phyloP scores from a whole-genome alignment of 2,113 vertebrate species.

The Calcarius ornatus region DNA sequence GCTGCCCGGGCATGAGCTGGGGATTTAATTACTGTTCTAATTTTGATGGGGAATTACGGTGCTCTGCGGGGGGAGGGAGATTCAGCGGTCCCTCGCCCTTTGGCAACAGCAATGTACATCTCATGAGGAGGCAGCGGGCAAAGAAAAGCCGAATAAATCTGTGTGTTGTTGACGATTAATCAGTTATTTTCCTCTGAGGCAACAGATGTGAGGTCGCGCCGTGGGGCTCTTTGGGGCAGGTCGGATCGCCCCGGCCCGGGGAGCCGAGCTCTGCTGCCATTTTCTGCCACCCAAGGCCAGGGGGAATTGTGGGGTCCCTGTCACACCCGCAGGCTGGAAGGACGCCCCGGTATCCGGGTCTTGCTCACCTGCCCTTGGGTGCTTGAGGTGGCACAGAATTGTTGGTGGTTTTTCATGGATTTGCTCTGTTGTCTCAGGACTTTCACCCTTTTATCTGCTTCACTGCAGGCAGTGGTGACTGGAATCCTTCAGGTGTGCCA shows the following conservation, averaged over 20 bases:
- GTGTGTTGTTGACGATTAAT: background rate
- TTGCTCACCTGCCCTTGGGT: background rate
- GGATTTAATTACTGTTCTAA: fast-evolving
- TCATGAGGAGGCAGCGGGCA: background rate
- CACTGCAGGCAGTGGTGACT: background rate
- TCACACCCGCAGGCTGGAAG: background rate
- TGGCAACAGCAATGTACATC: background rate
- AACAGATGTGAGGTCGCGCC: background rate
- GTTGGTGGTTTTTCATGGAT: background rate
- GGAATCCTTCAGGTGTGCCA: background rate
- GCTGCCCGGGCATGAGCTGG: background rate
- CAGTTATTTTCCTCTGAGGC: background rate
- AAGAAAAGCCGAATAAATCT: background rate
- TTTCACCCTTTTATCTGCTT: background rate
- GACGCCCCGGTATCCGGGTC: fast-evolving
- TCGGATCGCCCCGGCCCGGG: fast-evolving
- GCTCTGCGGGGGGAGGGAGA: background rate
- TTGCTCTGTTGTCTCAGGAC: background rate
- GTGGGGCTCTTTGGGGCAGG: background rate
- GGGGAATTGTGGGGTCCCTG: fast-evolving
- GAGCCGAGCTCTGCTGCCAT: background rate
- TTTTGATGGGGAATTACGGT: background rate
- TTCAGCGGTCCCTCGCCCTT: background rate
- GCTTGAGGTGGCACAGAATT: background rate
- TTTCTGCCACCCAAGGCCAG: background rate